Percentiles rank a stretch among this genome's conserved stretches.
Conservation (phyloP, 2,113 vertebrate species). For the Ptilorrhoa leucosticta region DNA sequence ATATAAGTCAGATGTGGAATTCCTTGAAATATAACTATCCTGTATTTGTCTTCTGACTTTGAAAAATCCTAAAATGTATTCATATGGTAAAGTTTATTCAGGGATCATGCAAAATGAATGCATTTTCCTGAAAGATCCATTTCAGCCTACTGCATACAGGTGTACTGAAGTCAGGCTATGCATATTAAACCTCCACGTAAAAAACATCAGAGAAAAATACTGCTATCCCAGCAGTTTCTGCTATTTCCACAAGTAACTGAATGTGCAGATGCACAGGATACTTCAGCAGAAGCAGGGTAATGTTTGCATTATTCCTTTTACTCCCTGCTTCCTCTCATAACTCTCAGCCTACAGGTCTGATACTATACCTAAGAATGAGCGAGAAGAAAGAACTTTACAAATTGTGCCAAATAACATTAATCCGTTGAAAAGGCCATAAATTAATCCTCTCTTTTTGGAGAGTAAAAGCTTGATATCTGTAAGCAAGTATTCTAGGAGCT, state of each 20-base stretch:
- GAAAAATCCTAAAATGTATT: background rate
- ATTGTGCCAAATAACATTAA: conserved; percentile 62
- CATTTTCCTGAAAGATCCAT: conserved; percentile 2
- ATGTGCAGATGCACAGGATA: conserved; percentile 61
- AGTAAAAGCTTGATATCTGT: conserved; percentile 30
- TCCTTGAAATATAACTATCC: background rate
- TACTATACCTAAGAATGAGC: background rate
- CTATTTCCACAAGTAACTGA: background rate
- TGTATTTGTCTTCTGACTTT: background rate
- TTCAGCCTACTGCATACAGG: background rate
- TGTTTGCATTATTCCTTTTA: conserved; percentile 28
- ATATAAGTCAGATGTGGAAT: background rate
- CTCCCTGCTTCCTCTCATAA: conserved; percentile 37
- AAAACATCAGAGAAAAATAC: background rate
- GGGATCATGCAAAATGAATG: conserved; percentile 18
- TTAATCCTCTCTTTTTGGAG: conserved; percentile 6
- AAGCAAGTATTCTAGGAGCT: conserved; percentile 14
- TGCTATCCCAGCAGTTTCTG: conserved; percentile 28
- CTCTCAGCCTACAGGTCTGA: conserved; percentile 32
- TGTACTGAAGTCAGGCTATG: conserved; percentile 12
- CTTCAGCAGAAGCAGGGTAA: conserved; percentile 38
- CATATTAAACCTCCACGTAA: conserved; percentile 12
- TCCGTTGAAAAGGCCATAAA: conserved; percentile 35
- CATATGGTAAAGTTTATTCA: background rate
- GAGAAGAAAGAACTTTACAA: conserved; percentile 57